Evolutionary conservation across 2,797 vertebrate species (phyloP), one percentile per base, ranked within the genome.

Genomic region (Melanotaenia parkinsoni): DNA sequence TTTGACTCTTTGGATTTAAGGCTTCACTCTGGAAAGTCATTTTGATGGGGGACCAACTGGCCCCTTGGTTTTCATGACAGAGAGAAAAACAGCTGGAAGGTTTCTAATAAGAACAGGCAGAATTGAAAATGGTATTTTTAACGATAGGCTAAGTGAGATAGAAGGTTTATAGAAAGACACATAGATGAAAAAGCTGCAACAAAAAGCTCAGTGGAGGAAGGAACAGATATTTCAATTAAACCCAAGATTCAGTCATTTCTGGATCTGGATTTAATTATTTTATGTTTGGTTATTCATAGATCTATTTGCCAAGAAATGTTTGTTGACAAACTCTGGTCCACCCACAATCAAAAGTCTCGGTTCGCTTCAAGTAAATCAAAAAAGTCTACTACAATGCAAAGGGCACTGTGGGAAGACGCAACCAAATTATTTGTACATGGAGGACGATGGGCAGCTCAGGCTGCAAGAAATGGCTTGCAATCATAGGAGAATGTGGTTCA

Each of bases 101-200:
- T 81, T 87, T 84, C 80, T 93, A 90, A 92, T 84, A 88, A 86
- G 84, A 91, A 58, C 60, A 84, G 65, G 76, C 58, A 45, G 40
- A 58, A 72, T 72, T 58, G 58, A 85, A 85, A 83, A 66, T 28
- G 32, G 24, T 64, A 30, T 73, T 83, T 79, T 65, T 50, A 77
- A 65, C 60, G 56, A 74, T 65, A 77, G 63, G 58, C 67, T 47
- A 38, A 84, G 67, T 60, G 38, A 77, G 62, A 73, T 43, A 18
- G 7, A 22, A 33, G 73, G 45, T 40, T 64, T 75, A 84, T 65
- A 9, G 43, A 38, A 38, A 60, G 35, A 28, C 24, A 37, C 11
- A 24, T 9, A 24, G 33, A n/a, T 30, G 7, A 56, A 69, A 69
- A 65, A 50, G 26, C 16, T 30, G 30, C 60, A 58, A 80, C 47